Evolutionary conservation across 2,113 vertebrate species (phyloP).

Genomic region (Cathartes aura): DNA sequence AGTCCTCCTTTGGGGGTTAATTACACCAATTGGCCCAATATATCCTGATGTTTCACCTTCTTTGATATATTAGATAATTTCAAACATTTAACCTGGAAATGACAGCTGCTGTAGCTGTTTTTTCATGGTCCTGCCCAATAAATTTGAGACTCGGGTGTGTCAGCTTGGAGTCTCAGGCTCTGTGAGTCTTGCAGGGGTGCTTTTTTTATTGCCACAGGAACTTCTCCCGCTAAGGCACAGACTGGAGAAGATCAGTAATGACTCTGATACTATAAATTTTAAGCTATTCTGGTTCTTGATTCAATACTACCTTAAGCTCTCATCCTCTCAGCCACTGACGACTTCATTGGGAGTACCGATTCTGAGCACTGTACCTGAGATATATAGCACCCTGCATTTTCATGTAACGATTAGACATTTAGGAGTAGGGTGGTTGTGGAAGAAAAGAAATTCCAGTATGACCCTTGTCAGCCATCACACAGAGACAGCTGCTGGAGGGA

Average conservation of each 20-base stretch:
- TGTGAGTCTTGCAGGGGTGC: not conserved
- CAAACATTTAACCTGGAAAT: slow-evolving; percentile 21
- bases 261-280: not conserved
- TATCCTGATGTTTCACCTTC: not conserved
- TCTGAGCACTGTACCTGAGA: not conserved
- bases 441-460: not conserved
- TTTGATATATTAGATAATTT: not conserved
- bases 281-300: not conserved
- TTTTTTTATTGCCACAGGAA: not conserved
- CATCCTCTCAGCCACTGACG: not conserved
- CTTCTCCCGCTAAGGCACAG: not conserved
- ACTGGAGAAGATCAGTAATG: not conserved
- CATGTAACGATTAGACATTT: not conserved
- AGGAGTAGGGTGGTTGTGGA: not conserved
- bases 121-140: not conserved
- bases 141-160: not conserved
- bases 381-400: not conserved
- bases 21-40: not conserved
- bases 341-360: not conserved
- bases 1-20: slow-evolving; percentile 11
- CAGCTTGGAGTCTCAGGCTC: not conserved
- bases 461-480: not conserved
- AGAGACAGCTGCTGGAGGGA: not conserved
- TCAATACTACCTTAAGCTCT: not conserved
- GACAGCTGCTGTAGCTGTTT: not conserved